These are phyloP conservation scores for Macrophya alboannulata DNA, from an alignment of 2,888 invertebrate genomes.

Conservation along the genomic window DNA sequence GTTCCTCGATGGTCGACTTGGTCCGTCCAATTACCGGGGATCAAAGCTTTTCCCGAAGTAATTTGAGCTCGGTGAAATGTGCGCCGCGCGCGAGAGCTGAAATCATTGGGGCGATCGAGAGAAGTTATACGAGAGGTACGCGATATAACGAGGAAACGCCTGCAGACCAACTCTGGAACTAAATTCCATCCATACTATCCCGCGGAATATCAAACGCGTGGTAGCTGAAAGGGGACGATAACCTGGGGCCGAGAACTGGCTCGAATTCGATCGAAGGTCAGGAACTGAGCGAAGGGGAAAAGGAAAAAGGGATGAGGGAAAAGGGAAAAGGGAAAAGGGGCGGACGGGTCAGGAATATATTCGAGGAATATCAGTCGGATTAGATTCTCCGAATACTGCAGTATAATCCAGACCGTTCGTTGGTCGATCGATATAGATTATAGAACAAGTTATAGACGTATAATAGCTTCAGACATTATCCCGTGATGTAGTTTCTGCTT, in stretches of 20 bases:
- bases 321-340: neutral
- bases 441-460: neutral
- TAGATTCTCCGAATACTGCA: neutral
- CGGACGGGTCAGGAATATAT: neutral
- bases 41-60: constrained; percentile 45
- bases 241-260: neutral
- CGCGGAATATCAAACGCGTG: constrained; percentile 10
- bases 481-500: too few species aligned
- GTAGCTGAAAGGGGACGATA: neutral
- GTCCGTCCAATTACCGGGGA: constrained; percentile 44
- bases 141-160: neutral
- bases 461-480: too few species aligned
- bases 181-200: neutral
- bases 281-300: neutral
- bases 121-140: neutral
- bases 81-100: neutral
- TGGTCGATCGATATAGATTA: neutral
- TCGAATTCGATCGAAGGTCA: constrained; percentile 35
- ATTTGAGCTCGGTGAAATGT: constrained; percentile 29
- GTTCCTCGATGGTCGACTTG: constrained; percentile 37
- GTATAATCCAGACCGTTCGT: neutral
- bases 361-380: neutral
- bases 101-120: neutral
- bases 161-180: neutral
- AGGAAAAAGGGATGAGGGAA: too few species aligned